A percentile compares a stretch with the other conserved stretches of the same genome.
Evolutionary conservation across 2,888 invertebrate genomes (phyloP).

Genomic region (Agyllia agylla): DNA sequence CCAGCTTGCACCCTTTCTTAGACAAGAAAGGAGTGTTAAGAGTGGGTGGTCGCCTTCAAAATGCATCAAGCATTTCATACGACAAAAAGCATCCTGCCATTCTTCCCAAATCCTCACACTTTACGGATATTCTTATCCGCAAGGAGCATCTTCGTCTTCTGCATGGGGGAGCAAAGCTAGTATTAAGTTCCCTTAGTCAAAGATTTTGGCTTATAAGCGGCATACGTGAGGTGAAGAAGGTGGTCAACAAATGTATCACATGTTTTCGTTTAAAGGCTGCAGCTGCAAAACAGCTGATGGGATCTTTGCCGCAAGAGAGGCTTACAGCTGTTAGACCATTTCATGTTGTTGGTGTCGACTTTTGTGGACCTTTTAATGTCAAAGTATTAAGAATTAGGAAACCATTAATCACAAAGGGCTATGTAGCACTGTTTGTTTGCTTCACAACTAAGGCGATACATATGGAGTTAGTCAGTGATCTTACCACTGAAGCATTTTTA

Average conservation of each 20-base stretch:
- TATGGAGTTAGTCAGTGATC: conserved; percentile 52
- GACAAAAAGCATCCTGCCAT: neutral
- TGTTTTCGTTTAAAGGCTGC: neutral
- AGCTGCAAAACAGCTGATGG: neutral
- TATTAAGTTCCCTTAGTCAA: neutral
- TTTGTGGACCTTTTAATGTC: neutral
- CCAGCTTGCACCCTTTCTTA: neutral
- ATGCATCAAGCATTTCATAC: neutral
- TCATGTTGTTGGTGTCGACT: neutral
- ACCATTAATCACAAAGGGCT: neutral
- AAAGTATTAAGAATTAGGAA: neutral
- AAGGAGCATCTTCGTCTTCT: neutral
- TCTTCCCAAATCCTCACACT: neutral
- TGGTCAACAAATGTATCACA: neutral
- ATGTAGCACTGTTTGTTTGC: neutral
- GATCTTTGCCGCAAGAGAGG: neutral
- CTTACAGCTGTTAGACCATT: neutral
- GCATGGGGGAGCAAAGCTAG: neutral
- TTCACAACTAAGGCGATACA: conserved; percentile 25
- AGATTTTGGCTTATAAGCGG: neutral
- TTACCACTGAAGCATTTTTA: neutral
- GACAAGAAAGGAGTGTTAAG: neutral
- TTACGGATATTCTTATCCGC: neutral
- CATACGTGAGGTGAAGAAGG: neutral
- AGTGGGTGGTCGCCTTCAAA: neutral